Conservation (phyloP, 2,113 vertebrate genomes). For the Nymphicus hollandicus region DNA sequence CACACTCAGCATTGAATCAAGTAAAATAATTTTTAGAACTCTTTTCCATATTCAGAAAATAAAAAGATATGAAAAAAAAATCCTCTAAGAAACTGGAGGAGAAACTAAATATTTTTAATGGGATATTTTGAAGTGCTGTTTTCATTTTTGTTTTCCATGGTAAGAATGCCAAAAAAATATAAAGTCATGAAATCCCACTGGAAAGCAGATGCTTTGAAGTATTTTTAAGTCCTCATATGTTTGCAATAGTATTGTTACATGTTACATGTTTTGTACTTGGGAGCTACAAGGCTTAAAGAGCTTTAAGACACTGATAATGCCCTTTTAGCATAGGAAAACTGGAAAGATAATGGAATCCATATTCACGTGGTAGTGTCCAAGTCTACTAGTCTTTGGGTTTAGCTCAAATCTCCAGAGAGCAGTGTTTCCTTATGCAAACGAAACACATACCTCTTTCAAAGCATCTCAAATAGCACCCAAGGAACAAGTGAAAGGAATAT, state of each 20-base stretch:
- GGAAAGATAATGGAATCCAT: background rate
- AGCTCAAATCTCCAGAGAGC: background rate
- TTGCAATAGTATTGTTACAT: constrained; percentile 3
- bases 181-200: background rate
- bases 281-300: background rate
- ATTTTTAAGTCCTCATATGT: background rate
- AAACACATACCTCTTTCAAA: background rate
- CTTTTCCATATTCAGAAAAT: background rate
- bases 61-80: background rate
- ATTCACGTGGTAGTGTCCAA: background rate
- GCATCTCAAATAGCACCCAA: background rate
- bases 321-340: background rate
- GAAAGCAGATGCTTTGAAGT: constrained; percentile 5
- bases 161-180: background rate
- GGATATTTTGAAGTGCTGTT: background rate
- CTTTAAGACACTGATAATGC: background rate
- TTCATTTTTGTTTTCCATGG: constrained; percentile 15
- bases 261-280: background rate
- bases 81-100: background rate
- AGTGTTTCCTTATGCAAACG: background rate
- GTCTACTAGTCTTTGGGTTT: background rate
- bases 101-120: constrained; percentile 31
- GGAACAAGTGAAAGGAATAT: background rate
- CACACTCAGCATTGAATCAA: background rate
- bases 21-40: background rate